Evolutionary conservation across 2,113 vertebrate species (phyloP).

Genomic region (Bostrychus sinensis): DNA sequence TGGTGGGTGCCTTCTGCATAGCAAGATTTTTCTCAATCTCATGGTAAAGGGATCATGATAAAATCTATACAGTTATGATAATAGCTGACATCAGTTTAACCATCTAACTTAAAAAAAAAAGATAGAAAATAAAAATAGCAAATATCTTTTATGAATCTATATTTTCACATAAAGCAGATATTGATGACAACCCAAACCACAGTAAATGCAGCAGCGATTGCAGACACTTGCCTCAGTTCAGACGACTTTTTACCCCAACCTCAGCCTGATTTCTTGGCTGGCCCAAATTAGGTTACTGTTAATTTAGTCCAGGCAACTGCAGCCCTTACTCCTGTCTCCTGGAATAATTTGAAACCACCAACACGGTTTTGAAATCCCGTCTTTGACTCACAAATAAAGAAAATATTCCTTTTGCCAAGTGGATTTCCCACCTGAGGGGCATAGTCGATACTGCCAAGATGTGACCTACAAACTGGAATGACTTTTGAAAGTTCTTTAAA

Average conservation of each 20-base stretch:
- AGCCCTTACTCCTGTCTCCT: conserved; percentile 4
- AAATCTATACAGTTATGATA: conserved; percentile 24
- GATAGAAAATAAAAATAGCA: background rate
- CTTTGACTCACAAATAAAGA: conserved; percentile 10
- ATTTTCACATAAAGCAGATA: background rate
- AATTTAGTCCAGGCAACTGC: conserved; percentile 34
- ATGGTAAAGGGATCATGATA: conserved; percentile 14
- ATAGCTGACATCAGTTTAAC: background rate
- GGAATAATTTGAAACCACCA: background rate
- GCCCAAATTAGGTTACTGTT: conserved; percentile 21
- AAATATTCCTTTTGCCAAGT: conserved; percentile 17
- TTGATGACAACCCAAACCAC: background rate
- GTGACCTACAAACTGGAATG: conserved; percentile 10
- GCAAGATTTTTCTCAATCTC: conserved; percentile 51
- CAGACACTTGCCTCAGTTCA: background rate
- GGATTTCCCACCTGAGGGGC: conserved; percentile 34
- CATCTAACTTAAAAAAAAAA: no score
- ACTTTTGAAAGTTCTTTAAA: conserved; percentile 8
- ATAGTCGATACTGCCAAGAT: conserved; percentile 10
- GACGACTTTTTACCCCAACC: background rate
- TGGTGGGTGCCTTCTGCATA: conserved; percentile 71
- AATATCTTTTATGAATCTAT: background rate
- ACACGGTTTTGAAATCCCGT: conserved; percentile 12
- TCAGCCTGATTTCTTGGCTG: conserved; percentile 8
- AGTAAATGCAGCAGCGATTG: background rate